phyloP scores from a whole-genome alignment of 2,888 invertebrate species.

The Leptopilina syphax region DNA sequence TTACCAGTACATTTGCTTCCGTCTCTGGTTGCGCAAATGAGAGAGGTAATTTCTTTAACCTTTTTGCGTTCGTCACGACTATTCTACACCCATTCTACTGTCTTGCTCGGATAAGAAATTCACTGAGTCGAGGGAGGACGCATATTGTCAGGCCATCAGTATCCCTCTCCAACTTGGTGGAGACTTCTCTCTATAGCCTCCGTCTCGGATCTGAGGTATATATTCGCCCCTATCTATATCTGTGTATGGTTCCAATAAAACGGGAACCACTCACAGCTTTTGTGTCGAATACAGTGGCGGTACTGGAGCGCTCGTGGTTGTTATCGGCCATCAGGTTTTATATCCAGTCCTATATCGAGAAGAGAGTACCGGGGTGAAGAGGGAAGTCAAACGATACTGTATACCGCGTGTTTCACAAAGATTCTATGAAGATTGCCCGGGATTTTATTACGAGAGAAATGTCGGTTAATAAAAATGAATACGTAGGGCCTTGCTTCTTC shows the following conservation, averaged over 20 bases:
- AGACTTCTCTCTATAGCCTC: constrained; percentile 31
- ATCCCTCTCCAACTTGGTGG: constrained; percentile 41
- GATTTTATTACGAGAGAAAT: constrained; percentile 76
- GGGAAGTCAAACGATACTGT: constrained; percentile 70
- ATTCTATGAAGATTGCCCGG: constrained; percentile 77
- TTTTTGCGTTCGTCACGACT: constrained; percentile 29
- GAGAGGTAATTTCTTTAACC: constrained; percentile 38
- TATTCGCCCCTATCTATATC: constrained; percentile 70
- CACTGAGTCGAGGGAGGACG: constrained; percentile 40
- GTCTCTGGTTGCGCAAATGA: constrained; percentile 36
- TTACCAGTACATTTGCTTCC: constrained; percentile 26
- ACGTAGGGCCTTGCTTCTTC: constrained; percentile 54
- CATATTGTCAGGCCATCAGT: constrained; percentile 52
- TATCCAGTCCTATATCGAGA: constrained; percentile 66
- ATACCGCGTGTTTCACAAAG: constrained; percentile 76
- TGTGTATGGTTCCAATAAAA: constrained; percentile 76
- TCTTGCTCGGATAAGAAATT: constrained; percentile 33
- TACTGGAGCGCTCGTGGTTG: constrained; percentile 73
- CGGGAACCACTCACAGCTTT: constrained; percentile 76
- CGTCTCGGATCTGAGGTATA: constrained; percentile 44
- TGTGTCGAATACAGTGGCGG: constrained; percentile 67
- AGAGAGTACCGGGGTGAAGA: constrained; percentile 56
- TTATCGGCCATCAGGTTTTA: constrained; percentile 78
- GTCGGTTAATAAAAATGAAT: constrained; percentile 77
- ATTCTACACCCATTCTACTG: constrained; percentile 23